A percentile compares a stretch with the other conserved stretches of the same genome.
Conservation (phyloP, 2,888 invertebrate species). For the Pemphredon lugubris region DNA sequence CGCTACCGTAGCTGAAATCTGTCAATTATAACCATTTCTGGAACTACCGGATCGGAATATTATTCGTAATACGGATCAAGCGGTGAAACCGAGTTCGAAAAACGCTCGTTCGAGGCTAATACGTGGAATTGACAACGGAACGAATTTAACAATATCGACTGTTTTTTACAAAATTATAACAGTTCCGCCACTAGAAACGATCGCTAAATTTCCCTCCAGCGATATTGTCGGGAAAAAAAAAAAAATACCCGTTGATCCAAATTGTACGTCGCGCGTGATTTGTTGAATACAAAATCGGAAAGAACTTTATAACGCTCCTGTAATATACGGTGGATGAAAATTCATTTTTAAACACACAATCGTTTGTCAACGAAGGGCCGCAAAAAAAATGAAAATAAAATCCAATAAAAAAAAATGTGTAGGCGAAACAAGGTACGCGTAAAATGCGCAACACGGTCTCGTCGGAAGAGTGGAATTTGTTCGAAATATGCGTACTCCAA, state of each 20-base stretch:
- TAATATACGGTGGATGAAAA: slow-evolving; percentile 27
- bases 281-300: background rate
- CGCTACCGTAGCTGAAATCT: background rate
- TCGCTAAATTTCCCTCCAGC: background rate
- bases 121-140: no score
- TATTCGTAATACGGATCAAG: no score
- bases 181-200: background rate
- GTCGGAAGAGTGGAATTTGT: slow-evolving; percentile 46
- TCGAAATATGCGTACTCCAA: slow-evolving; percentile 40
- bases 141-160: background rate
- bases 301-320: background rate
- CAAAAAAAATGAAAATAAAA: slow-evolving; percentile 23
- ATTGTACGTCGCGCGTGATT: background rate
- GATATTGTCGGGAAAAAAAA: background rate
- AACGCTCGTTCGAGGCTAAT: no score
- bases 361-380: slow-evolving; percentile 32
- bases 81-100: no score
- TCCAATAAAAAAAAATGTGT: slow-evolving; percentile 32
- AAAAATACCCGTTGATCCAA: no score
- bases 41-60: no score
- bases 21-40: no score
- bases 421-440: slow-evolving; percentile 46
- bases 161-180: background rate
- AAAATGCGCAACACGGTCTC: slow-evolving; percentile 56
- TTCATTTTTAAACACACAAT: slow-evolving; percentile 44